Base-by-base conservation (phyloP, 2,113 vertebrate species). In the Gymnobelideus leadbeateri region DNA sequence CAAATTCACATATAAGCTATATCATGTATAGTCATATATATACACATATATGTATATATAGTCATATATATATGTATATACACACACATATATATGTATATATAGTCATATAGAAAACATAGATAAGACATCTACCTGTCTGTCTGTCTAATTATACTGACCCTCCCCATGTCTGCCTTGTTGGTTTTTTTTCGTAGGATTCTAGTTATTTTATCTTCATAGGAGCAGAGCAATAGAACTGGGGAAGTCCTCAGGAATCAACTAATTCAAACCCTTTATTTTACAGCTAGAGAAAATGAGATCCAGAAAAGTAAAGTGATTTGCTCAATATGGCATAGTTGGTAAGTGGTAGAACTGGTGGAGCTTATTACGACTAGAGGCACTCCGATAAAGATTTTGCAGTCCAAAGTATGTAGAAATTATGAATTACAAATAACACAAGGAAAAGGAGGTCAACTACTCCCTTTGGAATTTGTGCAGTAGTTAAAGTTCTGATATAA, bases 321-420 rank as follows among this genome's bases (percentile, higher is more conserved):
- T 84, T 43, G 19, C 68, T 19, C 7, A 84, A 23, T 43, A n/a
- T 21, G 16, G 7, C n/a, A 43, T 7, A 84, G 19, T 84, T 84
- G 68, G 16, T 77, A 77, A 77, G 6, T 77, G 37, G 37, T 77
- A 31, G 57, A 61, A 31, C 31, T 68, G 57, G 3, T 57, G 12
- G 28, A 31, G 28, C 28, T 77, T 19, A 77, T 77, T 77, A 77
- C 16, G n/a, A 84, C 16, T 43, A 84, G 2, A 43, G 1, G 0
- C 12, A 84, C 31, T 84, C 31, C 21, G 37, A 84, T 43, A 43
- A 21, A 50, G 2, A 19, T 47, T 28, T 47, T 91, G 10, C 7
- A 53, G 31, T 95, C 89, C 95, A 92, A 52, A 93, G 93, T 93
- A 96, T 53, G 54, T n/a, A 53, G 68, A 84, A 84, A 84, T 84